Evolutionary conservation across 2,888 invertebrate genomes (phyloP), one percentile per base, ranked within the genome.

Genomic region (Lycocerus yunnanus): DNA sequence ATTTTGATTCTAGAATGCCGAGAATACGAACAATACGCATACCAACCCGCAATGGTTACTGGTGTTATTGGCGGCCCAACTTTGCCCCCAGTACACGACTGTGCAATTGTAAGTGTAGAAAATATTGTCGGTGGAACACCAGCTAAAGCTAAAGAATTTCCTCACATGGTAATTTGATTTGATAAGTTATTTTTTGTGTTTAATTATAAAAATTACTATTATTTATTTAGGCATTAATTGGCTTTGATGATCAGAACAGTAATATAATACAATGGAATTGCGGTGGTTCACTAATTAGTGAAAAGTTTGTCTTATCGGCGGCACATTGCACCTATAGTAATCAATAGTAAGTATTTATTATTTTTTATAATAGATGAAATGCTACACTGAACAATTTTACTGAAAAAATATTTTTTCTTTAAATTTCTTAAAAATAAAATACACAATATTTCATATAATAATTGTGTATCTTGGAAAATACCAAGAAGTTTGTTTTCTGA

Each of bases 301-400:
- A 90, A 0, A 85, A 86, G 10, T 92, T 89, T 83, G 89, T 93
- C 59, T 83, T 93, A 8, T 91, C 92, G 0, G 92, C 92, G 0
- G 92, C 91, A 0, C 93, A 93, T 82, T 93, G 93, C 79, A 27
- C 80, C 9, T 72, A 65, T 58, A 73, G 77, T 8, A 63, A 60
- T 61, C 72, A 78, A 71, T 67, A 71, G 80, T 81, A 75, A 75
- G 80, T 27, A 27, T 27, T n/a, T 27, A 27, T 27, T 27, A 27
- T 27, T 3, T 1, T 21, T n/a, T n/a, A n/a, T n/a, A n/a, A n/a
- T n/a, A n/a, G n/a, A n/a, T n/a, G n/a, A n/a, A n/a, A n/a, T n/a
- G n/a, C n/a, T n/a, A n/a, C n/a, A n/a, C n/a, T n/a, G n/a, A n/a
- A 18, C 18, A 18, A 18, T 18, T 18, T 18, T n/a, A n/a, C n/a